A percentile compares a stretch with the other conserved stretches of the same genome.
These are phyloP conservation scores for Octomys mimax DNA, from an alignment of 2,797 vertebrate species.

Conservation along the genomic window DNA sequence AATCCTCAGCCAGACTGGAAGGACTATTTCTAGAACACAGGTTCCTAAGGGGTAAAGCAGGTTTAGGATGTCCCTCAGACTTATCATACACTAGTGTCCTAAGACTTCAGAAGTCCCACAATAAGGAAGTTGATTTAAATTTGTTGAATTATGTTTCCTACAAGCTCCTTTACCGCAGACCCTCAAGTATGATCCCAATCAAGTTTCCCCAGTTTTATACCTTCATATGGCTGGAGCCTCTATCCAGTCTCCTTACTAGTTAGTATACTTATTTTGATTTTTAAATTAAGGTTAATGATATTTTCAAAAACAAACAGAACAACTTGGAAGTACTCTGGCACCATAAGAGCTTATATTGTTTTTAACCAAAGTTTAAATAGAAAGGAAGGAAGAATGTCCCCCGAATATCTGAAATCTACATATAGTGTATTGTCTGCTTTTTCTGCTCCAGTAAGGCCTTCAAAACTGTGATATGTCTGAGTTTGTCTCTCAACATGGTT, in stretches of 20 bases:
- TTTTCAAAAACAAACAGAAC: background rate
- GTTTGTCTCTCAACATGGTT: background rate
- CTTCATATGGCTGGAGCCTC: background rate
- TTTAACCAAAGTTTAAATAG: slow-evolving; percentile 16
- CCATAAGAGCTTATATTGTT: background rate
- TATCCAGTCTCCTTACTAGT: background rate
- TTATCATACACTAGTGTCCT: background rate
- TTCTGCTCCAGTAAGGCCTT: background rate
- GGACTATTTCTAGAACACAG: background rate
- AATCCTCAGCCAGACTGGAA: background rate
- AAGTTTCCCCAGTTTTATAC: background rate
- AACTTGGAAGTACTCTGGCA: slow-evolving; percentile 12
- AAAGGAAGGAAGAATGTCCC: background rate
- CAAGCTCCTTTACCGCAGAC: background rate
- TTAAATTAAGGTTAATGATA: background rate
- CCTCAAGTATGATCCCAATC: background rate
- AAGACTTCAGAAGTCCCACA: background rate
- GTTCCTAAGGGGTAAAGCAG: background rate
- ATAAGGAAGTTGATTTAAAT: background rate
- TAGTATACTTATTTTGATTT: background rate
- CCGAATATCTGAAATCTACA: background rate
- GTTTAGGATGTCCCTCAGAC: background rate
- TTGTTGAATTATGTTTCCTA: background rate
- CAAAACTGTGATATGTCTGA: background rate
- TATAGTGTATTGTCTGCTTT: background rate